Evolutionary conservation across 2,797 vertebrate genomes (phyloP), one percentile per base, ranked within the genome.

Genomic region (Acanthopagrus latus): DNA sequence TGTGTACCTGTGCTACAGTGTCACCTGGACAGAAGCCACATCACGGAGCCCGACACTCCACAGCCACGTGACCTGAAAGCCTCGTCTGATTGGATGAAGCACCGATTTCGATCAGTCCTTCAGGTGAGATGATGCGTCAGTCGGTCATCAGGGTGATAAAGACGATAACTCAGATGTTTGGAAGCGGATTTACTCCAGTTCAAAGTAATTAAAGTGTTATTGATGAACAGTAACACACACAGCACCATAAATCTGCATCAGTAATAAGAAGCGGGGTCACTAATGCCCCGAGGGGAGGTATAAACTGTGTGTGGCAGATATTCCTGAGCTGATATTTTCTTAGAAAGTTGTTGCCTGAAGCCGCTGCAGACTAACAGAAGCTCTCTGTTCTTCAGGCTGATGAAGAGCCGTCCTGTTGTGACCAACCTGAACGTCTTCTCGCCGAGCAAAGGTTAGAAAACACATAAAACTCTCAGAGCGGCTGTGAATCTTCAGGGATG

Each of bases 391-490:
- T 63, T 4, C 73, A 88, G 90, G 60, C 23, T 9, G 84, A 79
- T 12, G 86, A 81, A 1, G 74, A 70, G 33, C 3, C 0, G 16
- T 12, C 48, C 23, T 27, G 48, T 8, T 27, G 73, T 41, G 84
- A 87, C 1, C 86, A 78, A 12, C 47, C 29, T 0, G 66, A 82
- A 38, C 27, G 0, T 20, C 57, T 43, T n/a, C 18, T n/a, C n/a
- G n/a, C 76, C 0, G 51, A 68, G 41, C 75, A n/a, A 46, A 74
- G 87, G 91, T 92, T 76, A 90, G 83, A 25, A 74, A 66, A 51
- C 18, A 0, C 33, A 33, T n/a, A 33, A 75, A 56, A 25, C 38
- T 2, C 20, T 33, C 25, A 6, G 29, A 54, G 1, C 0, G 5
- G 16, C 57, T 71, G 8, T 16, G 33, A 55, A 43, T 5, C 3